Percentiles rank a stretch among this genome's conserved stretches.
These are phyloP conservation scores for Sardina pilchardus DNA, from an alignment of 2,113 vertebrate species.

Conservation along the genomic window DNA sequence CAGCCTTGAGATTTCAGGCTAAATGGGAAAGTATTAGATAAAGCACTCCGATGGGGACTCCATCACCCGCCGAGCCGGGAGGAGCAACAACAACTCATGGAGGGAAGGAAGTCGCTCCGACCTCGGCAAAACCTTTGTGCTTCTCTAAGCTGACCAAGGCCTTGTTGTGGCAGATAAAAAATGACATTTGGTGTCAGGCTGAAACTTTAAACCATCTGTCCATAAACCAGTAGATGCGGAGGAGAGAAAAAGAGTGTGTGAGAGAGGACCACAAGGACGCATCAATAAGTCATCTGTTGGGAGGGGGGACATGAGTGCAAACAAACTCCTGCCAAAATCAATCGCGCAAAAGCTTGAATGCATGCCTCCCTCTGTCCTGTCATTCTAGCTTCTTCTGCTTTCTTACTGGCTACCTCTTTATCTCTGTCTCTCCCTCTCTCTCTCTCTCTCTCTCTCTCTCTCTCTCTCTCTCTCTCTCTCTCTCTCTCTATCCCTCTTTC, in stretches of 20 bases:
- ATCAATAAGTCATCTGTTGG: neutral
- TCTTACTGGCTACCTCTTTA: neutral
- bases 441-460: neutral
- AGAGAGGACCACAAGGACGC: neutral
- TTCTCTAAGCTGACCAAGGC: neutral
- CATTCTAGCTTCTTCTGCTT: neutral
- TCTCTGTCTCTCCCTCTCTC: neutral
- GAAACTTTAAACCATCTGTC: neutral
- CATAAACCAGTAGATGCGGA: neutral
- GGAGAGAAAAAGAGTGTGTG: neutral
- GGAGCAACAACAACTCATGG: no score
- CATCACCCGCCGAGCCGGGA: neutral
- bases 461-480: neutral
- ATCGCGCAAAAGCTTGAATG: neutral
- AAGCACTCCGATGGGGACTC: neutral
- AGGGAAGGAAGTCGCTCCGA: neutral
- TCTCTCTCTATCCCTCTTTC: neutral
- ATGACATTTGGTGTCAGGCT: neutral
- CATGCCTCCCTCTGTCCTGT: neutral
- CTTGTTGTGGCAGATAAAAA: neutral
- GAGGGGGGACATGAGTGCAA: neutral
- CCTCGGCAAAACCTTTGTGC: neutral
- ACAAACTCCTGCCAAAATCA: slow-evolving; percentile 13
- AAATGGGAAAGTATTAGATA: neutral
- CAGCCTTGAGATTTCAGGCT: neutral